phyloP scores from a whole-genome alignment of 2,797 vertebrate species.

The Lepus townsendii region DNA sequence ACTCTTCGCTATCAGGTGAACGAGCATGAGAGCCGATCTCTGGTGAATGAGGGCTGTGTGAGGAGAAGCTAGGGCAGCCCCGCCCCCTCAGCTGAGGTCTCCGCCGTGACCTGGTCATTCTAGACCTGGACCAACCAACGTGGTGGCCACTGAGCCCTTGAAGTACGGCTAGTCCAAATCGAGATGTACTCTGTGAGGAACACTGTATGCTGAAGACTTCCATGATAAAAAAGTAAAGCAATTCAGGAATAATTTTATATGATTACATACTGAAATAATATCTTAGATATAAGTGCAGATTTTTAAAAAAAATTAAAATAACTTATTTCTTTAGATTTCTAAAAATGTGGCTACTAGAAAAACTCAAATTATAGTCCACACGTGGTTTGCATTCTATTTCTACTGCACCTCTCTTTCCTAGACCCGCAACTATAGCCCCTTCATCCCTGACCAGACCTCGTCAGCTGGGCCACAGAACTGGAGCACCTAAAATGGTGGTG shows the following conservation, averaged over 20 bases:
- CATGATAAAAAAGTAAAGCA: slow-evolving; percentile 18
- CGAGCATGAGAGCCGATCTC: not conserved
- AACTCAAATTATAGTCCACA: slow-evolving; percentile 2
- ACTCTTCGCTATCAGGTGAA: not conserved
- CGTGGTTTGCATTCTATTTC: slow-evolving; percentile 46
- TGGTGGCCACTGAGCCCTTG: not conserved
- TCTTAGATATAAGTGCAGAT: not conserved
- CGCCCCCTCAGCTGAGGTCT: not conserved
- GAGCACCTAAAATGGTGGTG: slow-evolving; percentile 32
- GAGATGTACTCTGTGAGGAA: not conserved
- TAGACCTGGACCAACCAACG: too few species aligned
- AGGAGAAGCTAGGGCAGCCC: not conserved
- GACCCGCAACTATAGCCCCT: not conserved
- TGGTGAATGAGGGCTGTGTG: not conserved
- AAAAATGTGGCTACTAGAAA: slow-evolving; percentile 36
- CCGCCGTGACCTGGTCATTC: not conserved
- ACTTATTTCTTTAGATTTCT: slow-evolving; percentile 12
- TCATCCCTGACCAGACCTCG: slow-evolving; percentile 2
- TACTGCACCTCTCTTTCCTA: not conserved
- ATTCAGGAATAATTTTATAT: not conserved
- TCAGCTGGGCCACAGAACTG: not conserved
- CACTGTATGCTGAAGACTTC: not conserved
- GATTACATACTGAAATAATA: slow-evolving; percentile 27
- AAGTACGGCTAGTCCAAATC: not conserved
- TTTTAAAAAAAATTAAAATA: slow-evolving; percentile 51